These are phyloP conservation scores for Nomada lathburiana DNA, from an alignment of 2,888 invertebrate genomes.

Conservation along the genomic window DNA sequence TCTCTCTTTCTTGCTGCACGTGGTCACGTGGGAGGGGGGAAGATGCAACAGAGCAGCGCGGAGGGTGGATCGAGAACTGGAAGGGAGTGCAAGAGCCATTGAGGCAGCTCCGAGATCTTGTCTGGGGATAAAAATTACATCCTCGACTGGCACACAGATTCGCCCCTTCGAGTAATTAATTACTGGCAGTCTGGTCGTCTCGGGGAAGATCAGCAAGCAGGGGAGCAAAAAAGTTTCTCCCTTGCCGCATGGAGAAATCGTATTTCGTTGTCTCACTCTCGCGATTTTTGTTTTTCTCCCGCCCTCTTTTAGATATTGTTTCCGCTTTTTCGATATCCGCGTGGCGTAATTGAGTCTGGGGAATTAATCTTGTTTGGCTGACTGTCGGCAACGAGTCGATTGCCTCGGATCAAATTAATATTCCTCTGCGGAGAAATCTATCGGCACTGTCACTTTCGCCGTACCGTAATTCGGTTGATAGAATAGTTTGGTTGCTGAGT, in stretches of 20 bases:
- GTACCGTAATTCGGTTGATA: too few species aligned
- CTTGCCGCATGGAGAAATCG: not conserved
- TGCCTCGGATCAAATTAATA: slow-evolving; percentile 13
- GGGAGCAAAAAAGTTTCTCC: slow-evolving; percentile 13
- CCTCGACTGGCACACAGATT: slow-evolving; percentile 38
- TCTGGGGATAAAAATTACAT: slow-evolving; percentile 61
- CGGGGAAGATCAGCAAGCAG: slow-evolving; percentile 21
- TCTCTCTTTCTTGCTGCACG: not conserved
- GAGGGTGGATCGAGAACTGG: slow-evolving; percentile 53
- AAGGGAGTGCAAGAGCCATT: slow-evolving; percentile 12
- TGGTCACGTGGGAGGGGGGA: too few species aligned
- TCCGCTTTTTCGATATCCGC: not conserved
- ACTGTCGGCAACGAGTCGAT: not conserved
- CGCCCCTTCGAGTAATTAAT: slow-evolving; percentile 57
- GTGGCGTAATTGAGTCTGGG: slow-evolving; percentile 37
- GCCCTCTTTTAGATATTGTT: not conserved
- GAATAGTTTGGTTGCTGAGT: too few species aligned
- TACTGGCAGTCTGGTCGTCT: slow-evolving; percentile 24
- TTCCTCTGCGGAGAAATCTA: not conserved
- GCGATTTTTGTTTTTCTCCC: not conserved
- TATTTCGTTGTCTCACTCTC: slow-evolving; percentile 25
- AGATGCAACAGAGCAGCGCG: not conserved
- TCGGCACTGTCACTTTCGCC: slow-evolving; percentile 1
- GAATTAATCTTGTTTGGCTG: slow-evolving; percentile 50
- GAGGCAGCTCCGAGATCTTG: slow-evolving; percentile 6